Base-by-base conservation (phyloP, 2,113 vertebrate species). In the Micromys minutus region DNA sequence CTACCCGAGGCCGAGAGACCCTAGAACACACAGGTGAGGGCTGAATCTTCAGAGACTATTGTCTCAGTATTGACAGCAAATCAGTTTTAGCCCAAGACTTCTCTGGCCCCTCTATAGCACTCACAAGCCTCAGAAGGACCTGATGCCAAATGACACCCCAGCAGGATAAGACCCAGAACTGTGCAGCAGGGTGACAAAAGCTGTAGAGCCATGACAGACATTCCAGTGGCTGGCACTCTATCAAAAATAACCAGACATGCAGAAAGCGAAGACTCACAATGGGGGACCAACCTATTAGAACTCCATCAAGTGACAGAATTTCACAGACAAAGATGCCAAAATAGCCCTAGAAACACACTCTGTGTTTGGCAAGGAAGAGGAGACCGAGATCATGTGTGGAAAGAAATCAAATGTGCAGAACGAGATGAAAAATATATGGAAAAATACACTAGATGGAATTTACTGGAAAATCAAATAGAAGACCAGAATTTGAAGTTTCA, bases 391-490 rank as follows among this genome's bases (percentile, higher is more conserved):
- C 61, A 76, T 55, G 31, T 4, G 69, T 77, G 9, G n/a, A 67
- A 57, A 45, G 65, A 94, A 84, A 71, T 10, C 8, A 79, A 79
- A 75, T 57, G 16, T 63, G 47, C 6, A 63, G 61, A 93, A 93
- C 47, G 91, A 89, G n/a, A 72, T 80, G 45, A 75, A 92, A 81
- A 39, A 61, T 76, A 86, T 39, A 34, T 59, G 50, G 87, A 76
- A 63, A 89, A 24, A 52, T 50, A 59, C 1, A 34, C 63, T 69
- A 36, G 55, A 16, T 79, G 50, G 34, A 21, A 15, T 69, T 93
- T 57, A 74, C 47, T 80, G 69, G 34, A 83, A 77, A 88, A 52
- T 74, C n/a, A 81, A 90, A n/a, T 39, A 72, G 94, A 67, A n/a
- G 13, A 75, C 83, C 24, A 39, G 42, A 72, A 29, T 89, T 45